Percentiles rank a stretch among this genome's conserved stretches.
Evolutionary conservation across 2,888 invertebrate genomes (phyloP).

Genomic region (Epirrhoe alternata): DNA sequence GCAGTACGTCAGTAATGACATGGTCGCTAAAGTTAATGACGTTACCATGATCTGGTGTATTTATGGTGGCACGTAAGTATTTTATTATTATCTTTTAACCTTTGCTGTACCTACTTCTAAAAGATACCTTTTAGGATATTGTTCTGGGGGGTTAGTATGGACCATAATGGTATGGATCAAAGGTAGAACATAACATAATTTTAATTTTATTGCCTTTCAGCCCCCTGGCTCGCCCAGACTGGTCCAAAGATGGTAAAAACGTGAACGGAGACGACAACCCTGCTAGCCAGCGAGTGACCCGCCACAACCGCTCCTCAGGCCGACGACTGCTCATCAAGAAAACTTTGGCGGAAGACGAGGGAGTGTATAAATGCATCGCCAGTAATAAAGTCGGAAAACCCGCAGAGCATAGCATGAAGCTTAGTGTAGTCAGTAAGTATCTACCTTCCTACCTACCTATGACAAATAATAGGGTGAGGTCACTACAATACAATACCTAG

Average conservation of each 20-base stretch:
- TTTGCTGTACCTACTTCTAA: background rate
- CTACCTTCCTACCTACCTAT: background rate
- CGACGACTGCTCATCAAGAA: slow-evolving; percentile 70
- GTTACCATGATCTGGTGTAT: slow-evolving; percentile 70
- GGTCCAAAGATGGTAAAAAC: slow-evolving; percentile 68
- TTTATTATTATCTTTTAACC: background rate
- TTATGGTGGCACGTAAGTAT: slow-evolving; percentile 73
- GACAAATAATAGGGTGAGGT: no score
- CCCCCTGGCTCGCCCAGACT: slow-evolving; percentile 66
- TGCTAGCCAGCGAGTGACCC: slow-evolving; percentile 57
- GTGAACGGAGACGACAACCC: slow-evolving; percentile 54
- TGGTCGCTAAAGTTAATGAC: slow-evolving; percentile 59
- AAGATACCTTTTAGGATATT: no score
- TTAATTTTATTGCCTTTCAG: slow-evolving; percentile 47
- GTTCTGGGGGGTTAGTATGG: no score
- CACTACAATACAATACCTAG: no score
- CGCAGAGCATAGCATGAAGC: slow-evolving; percentile 59
- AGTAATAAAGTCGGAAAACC: slow-evolving; percentile 64
- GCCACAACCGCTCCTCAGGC: slow-evolving; percentile 70
- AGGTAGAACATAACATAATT: no score
- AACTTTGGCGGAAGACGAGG: slow-evolving; percentile 61
- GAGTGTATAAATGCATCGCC: slow-evolving; percentile 65
- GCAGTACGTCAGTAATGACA: slow-evolving; percentile 64
- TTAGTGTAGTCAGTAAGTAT: slow-evolving; percentile 71
- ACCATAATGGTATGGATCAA: no score